A percentile compares a stretch with the other conserved stretches of the same genome.
Conservation (phyloP, 2,113 vertebrate species). For the Halichoerus grypus region DNA sequence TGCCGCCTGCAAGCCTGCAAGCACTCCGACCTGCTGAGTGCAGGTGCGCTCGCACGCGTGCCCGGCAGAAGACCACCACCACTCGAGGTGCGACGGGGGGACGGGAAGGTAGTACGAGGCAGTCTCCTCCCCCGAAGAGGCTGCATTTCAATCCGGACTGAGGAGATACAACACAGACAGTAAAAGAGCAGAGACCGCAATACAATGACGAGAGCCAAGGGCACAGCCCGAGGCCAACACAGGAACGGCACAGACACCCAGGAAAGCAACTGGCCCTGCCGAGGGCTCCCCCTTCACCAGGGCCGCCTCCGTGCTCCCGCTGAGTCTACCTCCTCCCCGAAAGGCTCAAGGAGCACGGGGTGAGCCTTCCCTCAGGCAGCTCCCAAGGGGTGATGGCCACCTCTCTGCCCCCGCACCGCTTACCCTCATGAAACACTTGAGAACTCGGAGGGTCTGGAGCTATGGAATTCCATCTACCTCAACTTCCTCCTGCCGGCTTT, state of each 20-base stretch:
- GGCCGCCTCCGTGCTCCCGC: not conserved
- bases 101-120: too few relatives aligned
- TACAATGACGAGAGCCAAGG: not conserved
- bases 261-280: not conserved
- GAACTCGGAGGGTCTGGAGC: not conserved
- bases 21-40: not conserved
- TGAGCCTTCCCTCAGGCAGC: not conserved
- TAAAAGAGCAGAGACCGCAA: not conserved
- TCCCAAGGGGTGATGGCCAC: not conserved
- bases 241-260: not conserved
- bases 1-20: not conserved
- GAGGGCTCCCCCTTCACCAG: not conserved
- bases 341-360: not conserved
- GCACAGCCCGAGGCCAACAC: not conserved
- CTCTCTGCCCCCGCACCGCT: not conserved
- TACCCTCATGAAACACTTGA: not conserved
- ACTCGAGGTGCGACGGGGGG: fast-evolving
- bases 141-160: too few relatives aligned
- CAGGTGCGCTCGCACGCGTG: fast-evolving
- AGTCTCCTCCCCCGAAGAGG: not conserved
- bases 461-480: not conserved
- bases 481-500: not conserved
- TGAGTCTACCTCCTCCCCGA: not conserved
- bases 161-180: not conserved
- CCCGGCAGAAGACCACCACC: too few relatives aligned